phyloP scores from a whole-genome alignment of 2,888 invertebrate species.

The Azorinus chamasolen region DNA sequence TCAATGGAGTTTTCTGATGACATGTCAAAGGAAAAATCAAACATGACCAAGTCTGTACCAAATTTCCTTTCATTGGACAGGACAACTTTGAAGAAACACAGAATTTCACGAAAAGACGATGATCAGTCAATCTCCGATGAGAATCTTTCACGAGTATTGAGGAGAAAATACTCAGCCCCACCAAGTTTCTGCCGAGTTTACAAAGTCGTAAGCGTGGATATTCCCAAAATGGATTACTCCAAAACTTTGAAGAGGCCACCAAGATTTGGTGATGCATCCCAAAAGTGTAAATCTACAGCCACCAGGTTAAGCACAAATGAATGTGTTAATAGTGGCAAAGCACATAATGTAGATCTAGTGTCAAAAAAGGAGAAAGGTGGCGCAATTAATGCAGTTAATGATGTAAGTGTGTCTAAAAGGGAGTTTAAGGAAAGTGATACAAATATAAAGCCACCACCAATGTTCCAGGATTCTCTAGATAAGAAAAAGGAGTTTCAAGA shows the following conservation, averaged over 20 bases:
- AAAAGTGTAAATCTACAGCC: neutral
- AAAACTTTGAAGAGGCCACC: neutral
- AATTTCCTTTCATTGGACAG: conserved; percentile 28
- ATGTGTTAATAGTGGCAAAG: too few species aligned
- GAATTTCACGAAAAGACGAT: neutral
- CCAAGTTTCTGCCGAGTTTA: conserved; percentile 41
- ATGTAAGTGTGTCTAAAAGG: too few species aligned
- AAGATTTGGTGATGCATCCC: conserved; percentile 1
- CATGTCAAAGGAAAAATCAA: too few species aligned
- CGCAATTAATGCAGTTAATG: too few species aligned
- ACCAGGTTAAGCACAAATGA: neutral
- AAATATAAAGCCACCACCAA: conserved; percentile 25
- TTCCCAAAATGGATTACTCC: conserved; percentile 37
- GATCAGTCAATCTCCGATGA: conserved; percentile 19
- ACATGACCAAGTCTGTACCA: neutral
- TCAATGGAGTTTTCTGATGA: too few species aligned
- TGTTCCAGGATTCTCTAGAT: conserved; percentile 26
- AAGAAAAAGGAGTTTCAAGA: neutral
- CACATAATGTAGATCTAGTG: too few species aligned
- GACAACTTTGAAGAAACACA: neutral
- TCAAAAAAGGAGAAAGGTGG: too few species aligned
- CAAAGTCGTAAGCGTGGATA: conserved; percentile 53
- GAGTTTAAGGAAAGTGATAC: conserved; percentile 9
- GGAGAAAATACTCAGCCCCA: conserved; percentile 50
- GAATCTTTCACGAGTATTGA: conserved; percentile 12